Conservation (phyloP, 2,888 invertebrate genomes). For the Anthophora plumipes region DNA sequence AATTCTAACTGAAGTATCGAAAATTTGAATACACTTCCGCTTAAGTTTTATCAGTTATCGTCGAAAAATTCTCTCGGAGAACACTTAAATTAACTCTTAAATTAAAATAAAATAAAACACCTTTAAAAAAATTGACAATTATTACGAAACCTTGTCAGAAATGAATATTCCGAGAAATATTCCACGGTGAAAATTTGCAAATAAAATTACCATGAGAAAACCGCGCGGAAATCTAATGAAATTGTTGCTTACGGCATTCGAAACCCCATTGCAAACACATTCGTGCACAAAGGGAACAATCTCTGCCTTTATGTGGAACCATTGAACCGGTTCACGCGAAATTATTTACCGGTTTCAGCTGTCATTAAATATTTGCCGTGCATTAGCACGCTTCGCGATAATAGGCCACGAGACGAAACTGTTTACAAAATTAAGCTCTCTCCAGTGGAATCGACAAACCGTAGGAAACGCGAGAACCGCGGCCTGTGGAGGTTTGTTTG, state of each 20-base stretch:
- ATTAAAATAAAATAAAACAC: too few species aligned
- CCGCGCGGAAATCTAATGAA: too few species aligned
- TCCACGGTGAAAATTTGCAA: too few species aligned
- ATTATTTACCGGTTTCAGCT: constrained; percentile 46
- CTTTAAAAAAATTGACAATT: too few species aligned
- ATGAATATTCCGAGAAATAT: too few species aligned
- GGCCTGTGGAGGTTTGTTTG: constrained; percentile 27
- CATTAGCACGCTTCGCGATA: constrained; percentile 55
- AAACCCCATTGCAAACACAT: not conserved
- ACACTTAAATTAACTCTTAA: too few species aligned
- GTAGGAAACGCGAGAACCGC: constrained; percentile 23
- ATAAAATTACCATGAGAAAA: too few species aligned
- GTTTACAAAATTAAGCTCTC: constrained; percentile 62
- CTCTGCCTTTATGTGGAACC: not conserved
- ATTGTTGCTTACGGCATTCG: not conserved
- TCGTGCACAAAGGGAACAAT: not conserved
- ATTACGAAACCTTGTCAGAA: too few species aligned
- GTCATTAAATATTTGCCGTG: constrained; percentile 57
- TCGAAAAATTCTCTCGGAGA: too few species aligned
- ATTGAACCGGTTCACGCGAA: constrained; percentile 5
- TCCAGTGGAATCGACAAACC: constrained; percentile 37
- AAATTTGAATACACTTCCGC: too few species aligned
- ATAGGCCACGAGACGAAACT: constrained; percentile 55
- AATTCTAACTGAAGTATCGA: too few species aligned
- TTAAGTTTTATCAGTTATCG: too few species aligned